Conservation (phyloP, 2,888 invertebrate genomes). For the Alcis repandata region DNA sequence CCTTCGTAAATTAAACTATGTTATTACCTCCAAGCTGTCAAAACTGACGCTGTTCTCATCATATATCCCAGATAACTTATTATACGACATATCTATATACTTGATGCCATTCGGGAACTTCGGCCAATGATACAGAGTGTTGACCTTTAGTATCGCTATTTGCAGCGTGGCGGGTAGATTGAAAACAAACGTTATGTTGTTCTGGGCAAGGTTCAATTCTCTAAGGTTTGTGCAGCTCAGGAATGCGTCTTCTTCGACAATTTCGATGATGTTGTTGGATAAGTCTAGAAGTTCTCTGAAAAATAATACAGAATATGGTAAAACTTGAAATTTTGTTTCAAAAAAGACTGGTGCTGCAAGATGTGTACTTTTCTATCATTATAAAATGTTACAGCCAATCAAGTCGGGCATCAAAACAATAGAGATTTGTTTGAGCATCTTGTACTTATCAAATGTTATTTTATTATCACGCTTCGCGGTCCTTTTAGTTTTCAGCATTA, state of each 20-base stretch:
- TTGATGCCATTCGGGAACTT: slow-evolving; percentile 75
- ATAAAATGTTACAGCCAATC: no score
- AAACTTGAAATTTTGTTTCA: no score
- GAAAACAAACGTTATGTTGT: slow-evolving; percentile 78
- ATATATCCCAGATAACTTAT: slow-evolving; percentile 71
- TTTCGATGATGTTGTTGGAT: slow-evolving; percentile 80
- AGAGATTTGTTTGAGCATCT: no score
- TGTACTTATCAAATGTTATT: no score
- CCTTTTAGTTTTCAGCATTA: no score
- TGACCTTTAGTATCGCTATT: slow-evolving; percentile 74
- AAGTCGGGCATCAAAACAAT: no score
- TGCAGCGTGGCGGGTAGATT: slow-evolving; percentile 73
- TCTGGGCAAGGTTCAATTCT: slow-evolving; percentile 80
- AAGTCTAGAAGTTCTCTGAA: slow-evolving; percentile 77
- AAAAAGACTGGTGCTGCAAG: no score
- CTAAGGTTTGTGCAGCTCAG: slow-evolving; percentile 68
- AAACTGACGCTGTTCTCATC: slow-evolving; percentile 67
- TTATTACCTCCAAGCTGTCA: slow-evolving; percentile 76
- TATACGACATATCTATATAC: slow-evolving; percentile 78
- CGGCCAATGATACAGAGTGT: slow-evolving; percentile 79
- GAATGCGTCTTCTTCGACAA: slow-evolving; percentile 76
- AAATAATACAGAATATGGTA: background rate
- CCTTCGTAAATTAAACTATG: background rate
- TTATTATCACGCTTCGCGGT: no score
- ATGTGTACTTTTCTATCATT: no score